These are phyloP conservation scores for Diceros bicornis DNA, from an alignment of 2,797 vertebrate species.

Conservation along the genomic window DNA sequence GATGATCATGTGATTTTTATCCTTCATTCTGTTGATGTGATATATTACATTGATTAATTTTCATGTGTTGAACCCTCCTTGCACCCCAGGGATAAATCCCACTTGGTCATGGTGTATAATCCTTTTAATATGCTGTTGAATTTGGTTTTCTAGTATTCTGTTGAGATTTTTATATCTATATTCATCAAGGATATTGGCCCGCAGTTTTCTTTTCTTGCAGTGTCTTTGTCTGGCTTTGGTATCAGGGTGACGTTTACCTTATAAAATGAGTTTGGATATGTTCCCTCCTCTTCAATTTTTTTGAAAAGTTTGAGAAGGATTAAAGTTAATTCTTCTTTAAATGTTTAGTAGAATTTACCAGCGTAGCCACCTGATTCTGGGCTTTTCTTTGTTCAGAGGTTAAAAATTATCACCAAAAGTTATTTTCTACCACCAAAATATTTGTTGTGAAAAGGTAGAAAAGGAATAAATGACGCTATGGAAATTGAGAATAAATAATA, in stretches of 20 bases:
- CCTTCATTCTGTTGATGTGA: neutral
- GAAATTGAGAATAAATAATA: neutral
- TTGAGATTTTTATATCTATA: neutral
- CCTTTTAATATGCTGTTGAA: neutral
- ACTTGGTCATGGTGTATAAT: neutral
- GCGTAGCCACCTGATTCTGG: neutral
- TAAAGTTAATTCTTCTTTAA: neutral
- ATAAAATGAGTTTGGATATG: neutral
- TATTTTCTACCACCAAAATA: neutral
- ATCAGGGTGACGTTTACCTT: neutral
- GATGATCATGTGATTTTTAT: neutral
- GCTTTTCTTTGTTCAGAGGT: neutral
- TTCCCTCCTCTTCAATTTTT: no score
- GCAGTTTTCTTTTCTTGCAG: neutral
- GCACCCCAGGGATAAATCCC: neutral
- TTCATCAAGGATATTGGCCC: neutral
- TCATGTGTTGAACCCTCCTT: neutral
- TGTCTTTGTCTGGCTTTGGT: neutral
- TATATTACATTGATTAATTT: neutral
- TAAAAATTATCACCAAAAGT: neutral
- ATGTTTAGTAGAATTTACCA: neutral
- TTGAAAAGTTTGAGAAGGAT: neutral
- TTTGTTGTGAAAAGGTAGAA: neutral
- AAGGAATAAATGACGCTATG: neutral
- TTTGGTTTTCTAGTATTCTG: neutral